Conservation (phyloP, 2,113 vertebrate genomes). For the Kryptolebias marmoratus region DNA sequence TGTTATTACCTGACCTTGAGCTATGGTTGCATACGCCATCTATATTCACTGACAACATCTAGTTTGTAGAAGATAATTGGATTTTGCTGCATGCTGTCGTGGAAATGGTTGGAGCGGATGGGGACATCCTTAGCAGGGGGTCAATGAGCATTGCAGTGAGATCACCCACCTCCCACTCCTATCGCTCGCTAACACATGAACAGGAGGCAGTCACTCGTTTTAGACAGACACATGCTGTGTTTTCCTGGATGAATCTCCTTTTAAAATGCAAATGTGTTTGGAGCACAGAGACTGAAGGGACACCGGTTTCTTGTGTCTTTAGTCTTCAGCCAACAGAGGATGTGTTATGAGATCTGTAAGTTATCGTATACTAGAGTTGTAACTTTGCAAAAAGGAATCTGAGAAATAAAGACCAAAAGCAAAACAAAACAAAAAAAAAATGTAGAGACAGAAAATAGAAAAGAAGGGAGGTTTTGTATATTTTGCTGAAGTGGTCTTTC, state of each 20-base stretch:
- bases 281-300: constrained; percentile 35
- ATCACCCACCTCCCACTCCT: constrained; percentile 59
- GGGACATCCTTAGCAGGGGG: constrained; percentile 67
- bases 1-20: constrained; percentile 74
- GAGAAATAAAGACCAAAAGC: constrained; percentile 2
- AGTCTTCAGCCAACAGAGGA: not conserved
- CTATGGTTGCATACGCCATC: constrained; percentile 65
- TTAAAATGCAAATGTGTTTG: constrained; percentile 63
- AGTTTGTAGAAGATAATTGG: constrained; percentile 80
- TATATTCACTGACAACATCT: constrained; percentile 80
- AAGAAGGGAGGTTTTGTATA: not conserved
- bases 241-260: constrained; percentile 58
- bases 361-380: not conserved
- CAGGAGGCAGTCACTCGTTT: constrained; percentile 53
- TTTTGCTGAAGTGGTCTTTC: constrained; percentile 27
- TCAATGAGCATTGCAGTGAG: constrained; percentile 65
- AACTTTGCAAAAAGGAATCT: constrained; percentile 15
- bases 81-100: constrained; percentile 77
- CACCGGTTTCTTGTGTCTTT: constrained; percentile 23
- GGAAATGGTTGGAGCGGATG: constrained; percentile 55
- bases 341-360: not conserved
- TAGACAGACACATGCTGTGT: constrained; percentile 60
- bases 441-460: constrained; percentile 2
- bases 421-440: not conserved
- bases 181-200: constrained; percentile 41